A percentile compares a stretch with the other conserved stretches of the same genome.
These are phyloP conservation scores for Nudaria mundana DNA, from an alignment of 2,888 invertebrate species.

Conservation along the genomic window DNA sequence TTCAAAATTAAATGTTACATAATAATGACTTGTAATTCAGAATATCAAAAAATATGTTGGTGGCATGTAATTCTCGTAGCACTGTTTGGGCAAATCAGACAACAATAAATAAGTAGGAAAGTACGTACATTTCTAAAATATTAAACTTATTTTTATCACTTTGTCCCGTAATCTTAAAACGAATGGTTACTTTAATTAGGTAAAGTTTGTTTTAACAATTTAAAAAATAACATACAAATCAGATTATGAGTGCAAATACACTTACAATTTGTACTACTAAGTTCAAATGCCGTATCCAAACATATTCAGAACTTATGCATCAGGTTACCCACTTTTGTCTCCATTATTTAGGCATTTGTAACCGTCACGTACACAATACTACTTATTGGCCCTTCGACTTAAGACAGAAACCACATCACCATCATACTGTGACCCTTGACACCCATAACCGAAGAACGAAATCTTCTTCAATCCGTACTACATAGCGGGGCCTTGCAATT, in stretches of 20 bases:
- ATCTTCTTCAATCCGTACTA: constrained; percentile 6
- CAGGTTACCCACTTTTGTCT: constrained; percentile 36
- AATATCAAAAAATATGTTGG: too few relatives aligned
- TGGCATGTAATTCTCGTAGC: too few relatives aligned
- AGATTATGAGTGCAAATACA: neutral
- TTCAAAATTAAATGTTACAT: too few relatives aligned
- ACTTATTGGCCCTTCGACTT: constrained; percentile 57
- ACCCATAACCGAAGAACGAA: constrained; percentile 15
- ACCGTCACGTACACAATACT: constrained; percentile 55
- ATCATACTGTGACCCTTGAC: constrained; percentile 33
- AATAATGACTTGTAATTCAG: too few relatives aligned
- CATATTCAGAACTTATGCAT: constrained; percentile 18
- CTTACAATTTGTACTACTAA: neutral
- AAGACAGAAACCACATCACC: constrained; percentile 36
- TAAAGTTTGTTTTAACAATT: too few relatives aligned
- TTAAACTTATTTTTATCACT: too few relatives aligned
- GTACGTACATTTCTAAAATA: too few relatives aligned
- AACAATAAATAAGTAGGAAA: too few relatives aligned
- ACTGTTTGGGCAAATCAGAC: too few relatives aligned
- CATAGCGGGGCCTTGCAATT: constrained; percentile 15
- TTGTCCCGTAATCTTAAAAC: too few relatives aligned
- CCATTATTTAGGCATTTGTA: constrained; percentile 64
- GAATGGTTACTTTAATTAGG: too few relatives aligned
- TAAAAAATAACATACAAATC: too few relatives aligned
- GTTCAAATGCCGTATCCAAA: constrained; percentile 34